Conservation (phyloP, 2,888 invertebrate genomes). For the Panorpa germanica region DNA sequence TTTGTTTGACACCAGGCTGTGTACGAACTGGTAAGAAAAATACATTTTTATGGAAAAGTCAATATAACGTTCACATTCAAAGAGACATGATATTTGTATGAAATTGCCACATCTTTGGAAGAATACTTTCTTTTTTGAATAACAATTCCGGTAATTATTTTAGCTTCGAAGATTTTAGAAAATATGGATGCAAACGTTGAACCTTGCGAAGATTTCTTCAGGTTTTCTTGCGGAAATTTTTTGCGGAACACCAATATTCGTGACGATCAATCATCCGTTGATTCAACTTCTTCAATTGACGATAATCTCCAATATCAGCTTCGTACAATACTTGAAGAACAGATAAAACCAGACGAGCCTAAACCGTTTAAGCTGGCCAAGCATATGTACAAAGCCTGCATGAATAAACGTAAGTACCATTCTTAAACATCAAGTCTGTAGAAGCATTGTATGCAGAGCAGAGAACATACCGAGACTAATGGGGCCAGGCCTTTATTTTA, state of each 20-base stretch:
- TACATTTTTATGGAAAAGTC: too few species aligned
- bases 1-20: conserved; percentile 62
- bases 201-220: conserved; percentile 69
- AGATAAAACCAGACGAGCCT: conserved; percentile 37
- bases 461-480: too few species aligned
- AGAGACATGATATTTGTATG: too few species aligned
- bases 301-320: conserved; percentile 61
- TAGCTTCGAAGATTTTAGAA: conserved; percentile 46
- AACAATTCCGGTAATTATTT: too few species aligned
- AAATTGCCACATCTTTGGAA: too few species aligned
- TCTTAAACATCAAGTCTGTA: too few species aligned
- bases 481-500: too few species aligned
- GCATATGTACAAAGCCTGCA: conserved; percentile 68
- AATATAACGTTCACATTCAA: too few species aligned
- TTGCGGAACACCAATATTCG: conserved; percentile 52
- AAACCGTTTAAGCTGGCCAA: conserved; percentile 60
- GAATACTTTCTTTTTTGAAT: too few species aligned
- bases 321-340: conserved; percentile 46
- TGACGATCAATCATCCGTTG: conserved; percentile 63
- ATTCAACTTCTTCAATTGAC: conserved; percentile 55
- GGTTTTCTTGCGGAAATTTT: conserved; percentile 63
- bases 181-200: conserved; percentile 53
- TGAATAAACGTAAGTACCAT: conserved; percentile 59
- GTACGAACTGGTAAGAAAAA: too few species aligned
- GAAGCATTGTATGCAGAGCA: too few species aligned